Evolutionary conservation across 2,888 invertebrate species (phyloP).

Genomic region (Tetropium fuscum): DNA sequence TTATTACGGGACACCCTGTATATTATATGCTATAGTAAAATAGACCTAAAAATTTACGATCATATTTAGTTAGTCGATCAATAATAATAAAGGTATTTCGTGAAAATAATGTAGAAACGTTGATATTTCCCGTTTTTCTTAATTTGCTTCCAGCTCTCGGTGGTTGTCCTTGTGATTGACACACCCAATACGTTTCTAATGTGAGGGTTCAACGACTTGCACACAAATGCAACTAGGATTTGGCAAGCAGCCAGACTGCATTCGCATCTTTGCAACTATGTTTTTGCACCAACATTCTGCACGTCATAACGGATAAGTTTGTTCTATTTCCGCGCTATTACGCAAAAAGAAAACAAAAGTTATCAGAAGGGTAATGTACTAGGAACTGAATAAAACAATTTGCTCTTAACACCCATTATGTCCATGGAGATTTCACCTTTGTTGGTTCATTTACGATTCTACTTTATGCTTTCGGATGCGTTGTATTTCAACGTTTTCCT

Average conservation of each 20-base stretch:
- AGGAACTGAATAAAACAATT: constrained; percentile 6
- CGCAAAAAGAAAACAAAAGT: constrained; percentile 5
- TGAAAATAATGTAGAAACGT: too few relatives aligned
- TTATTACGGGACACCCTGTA: too few relatives aligned
- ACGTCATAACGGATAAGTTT: constrained; percentile 12
- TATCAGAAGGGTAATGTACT: neutral
- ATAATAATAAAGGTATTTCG: too few relatives aligned
- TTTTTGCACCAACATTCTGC: constrained; percentile 12
- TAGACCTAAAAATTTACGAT: too few relatives aligned
- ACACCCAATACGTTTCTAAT: constrained; percentile 20
- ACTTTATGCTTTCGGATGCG: neutral
- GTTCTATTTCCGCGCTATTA: constrained; percentile 2
- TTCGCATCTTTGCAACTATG: constrained; percentile 10
- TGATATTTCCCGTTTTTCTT: too few relatives aligned
- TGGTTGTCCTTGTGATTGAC: constrained; percentile 17
- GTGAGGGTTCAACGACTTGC: constrained; percentile 14
- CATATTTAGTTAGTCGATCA: too few relatives aligned
- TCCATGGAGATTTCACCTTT: constrained; percentile 4
- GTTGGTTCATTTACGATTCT: neutral
- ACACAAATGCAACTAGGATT: constrained; percentile 18
- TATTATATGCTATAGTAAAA: too few relatives aligned
- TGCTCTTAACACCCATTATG: constrained; percentile 1
- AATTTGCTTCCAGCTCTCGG: neutral
- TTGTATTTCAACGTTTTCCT: neutral
- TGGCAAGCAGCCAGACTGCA: constrained; percentile 24